Evolutionary conservation across 2,113 vertebrate genomes (phyloP).

Genomic region (Aleadryas rufinucha): DNA sequence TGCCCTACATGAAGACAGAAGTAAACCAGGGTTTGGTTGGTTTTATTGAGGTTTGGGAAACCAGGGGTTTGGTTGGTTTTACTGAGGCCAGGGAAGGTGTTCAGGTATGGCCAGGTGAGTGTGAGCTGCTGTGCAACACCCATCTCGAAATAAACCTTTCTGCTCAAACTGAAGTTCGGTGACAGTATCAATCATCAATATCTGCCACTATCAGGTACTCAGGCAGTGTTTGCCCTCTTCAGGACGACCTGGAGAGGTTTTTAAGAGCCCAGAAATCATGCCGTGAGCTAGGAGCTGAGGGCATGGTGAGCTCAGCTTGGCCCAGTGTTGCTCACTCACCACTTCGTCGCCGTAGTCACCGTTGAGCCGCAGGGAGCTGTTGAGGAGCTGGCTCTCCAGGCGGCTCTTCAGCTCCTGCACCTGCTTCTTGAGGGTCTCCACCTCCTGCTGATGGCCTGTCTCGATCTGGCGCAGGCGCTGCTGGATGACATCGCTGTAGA

Average conservation of each 20-base stretch:
- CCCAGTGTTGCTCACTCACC: constrained; percentile 74
- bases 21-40: not conserved
- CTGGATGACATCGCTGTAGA: constrained; percentile 89
- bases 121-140: not conserved
- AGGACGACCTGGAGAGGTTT: not conserved
- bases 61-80: not conserved
- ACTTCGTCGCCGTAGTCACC: constrained; percentile 90
- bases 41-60: not conserved
- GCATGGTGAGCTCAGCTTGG: fast-evolving
- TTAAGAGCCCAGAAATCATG: not conserved
- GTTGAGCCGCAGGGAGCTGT: constrained; percentile 79
- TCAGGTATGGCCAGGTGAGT: not conserved
- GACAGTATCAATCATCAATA: fast-evolving
- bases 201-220: not conserved
- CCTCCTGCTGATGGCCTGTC: constrained; percentile 91
- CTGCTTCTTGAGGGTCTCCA: constrained; percentile 94
- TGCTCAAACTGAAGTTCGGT: not conserved
- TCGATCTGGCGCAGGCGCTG: constrained; percentile 95
- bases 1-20: not conserved
- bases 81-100: not conserved
- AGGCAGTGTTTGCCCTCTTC: not conserved
- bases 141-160: not conserved
- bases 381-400: constrained; percentile 88
- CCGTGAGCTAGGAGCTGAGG: not conserved
- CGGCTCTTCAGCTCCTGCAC: constrained; percentile 92